These are phyloP conservation scores for Lepus oiostolus DNA, from an alignment of 2,797 vertebrate species.

Conservation along the genomic window DNA sequence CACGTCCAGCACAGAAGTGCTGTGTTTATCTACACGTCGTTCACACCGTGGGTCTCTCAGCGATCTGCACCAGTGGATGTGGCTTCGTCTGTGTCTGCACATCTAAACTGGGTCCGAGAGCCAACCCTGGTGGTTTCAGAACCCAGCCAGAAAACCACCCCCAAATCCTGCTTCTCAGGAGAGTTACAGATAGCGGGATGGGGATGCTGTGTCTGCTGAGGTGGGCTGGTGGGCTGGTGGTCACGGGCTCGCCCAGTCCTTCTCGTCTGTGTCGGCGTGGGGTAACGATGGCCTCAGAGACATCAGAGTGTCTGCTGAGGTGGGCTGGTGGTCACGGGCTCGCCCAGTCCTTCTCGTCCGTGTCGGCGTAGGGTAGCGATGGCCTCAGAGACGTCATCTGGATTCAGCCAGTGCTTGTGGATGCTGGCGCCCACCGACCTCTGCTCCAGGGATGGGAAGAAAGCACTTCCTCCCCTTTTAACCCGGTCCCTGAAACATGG, in stretches of 20 bases:
- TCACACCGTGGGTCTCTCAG: too few species aligned
- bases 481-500: too few species aligned
- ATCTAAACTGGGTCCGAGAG: background rate
- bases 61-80: background rate
- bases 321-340: too few species aligned
- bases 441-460: background rate
- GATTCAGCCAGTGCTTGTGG: background rate
- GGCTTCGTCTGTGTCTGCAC: background rate
- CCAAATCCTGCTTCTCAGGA: background rate
- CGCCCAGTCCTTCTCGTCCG: background rate
- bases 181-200: background rate
- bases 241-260: too few species aligned
- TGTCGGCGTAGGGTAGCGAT: background rate
- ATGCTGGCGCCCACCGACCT: background rate
- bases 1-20: too few species aligned
- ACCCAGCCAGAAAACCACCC: background rate
- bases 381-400: background rate
- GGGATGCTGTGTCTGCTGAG: background rate
- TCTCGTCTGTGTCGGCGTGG: background rate
- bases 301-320: background rate
- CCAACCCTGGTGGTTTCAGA: background rate
- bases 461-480: background rate
- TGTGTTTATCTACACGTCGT: background rate
- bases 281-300: background rate
- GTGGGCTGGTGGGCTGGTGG: background rate